Conservation (phyloP, 2,113 vertebrate species). For the Megaceryle torquata region DNA sequence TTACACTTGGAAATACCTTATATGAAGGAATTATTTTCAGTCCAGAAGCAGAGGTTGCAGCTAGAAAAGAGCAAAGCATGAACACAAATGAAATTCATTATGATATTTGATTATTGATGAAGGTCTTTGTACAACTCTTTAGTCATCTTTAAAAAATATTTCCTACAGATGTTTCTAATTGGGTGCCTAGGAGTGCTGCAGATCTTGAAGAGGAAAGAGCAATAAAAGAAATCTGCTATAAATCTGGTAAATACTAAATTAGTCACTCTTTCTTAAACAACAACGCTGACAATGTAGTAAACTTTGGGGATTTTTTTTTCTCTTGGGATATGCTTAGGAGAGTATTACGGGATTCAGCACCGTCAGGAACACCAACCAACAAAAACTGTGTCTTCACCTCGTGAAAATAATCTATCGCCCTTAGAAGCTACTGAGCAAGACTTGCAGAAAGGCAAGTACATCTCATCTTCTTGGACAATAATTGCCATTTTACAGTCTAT, state of each 20-base stretch:
- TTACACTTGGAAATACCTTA: background rate
- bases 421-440: constrained; percentile 42
- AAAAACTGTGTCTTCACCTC: background rate
- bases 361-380: background rate
- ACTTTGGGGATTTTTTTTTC: background rate
- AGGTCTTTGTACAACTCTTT: background rate
- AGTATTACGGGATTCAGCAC: constrained; percentile 70
- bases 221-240: constrained; percentile 74
- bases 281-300: background rate
- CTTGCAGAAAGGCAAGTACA: constrained; percentile 70
- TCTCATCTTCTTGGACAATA: background rate
- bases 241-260: constrained; percentile 67
- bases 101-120: background rate
- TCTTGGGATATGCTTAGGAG: constrained; percentile 51
- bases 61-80: background rate
- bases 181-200: constrained; percentile 61
- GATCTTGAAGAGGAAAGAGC: constrained; percentile 75
- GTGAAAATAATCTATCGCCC: constrained; percentile 39
- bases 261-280: background rate
- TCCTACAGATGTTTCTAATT: constrained; percentile 63
- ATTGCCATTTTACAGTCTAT: background rate
- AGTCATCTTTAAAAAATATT: background rate
- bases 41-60: background rate
- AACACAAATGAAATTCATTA: background rate
- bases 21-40: background rate